Percentiles rank a stretch among this genome's conserved stretches.
phyloP scores from a whole-genome alignment of 2,888 invertebrate species.

The Cosmopolites sordidus region DNA sequence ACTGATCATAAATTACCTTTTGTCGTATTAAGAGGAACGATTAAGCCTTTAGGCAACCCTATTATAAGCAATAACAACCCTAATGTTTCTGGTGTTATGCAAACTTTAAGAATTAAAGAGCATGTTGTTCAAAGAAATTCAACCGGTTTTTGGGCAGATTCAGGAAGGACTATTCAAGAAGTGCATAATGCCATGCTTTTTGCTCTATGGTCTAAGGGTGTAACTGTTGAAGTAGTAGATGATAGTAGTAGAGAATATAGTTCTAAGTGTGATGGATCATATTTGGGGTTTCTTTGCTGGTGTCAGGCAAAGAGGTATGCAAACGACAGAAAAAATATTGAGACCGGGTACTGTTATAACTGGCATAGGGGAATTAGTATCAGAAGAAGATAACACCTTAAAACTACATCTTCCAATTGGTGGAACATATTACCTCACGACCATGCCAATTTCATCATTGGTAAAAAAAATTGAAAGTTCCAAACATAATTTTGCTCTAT shows the following conservation, averaged over 20 bases:
- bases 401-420: constrained; percentile 70
- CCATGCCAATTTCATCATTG: constrained; percentile 70
- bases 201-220: constrained; percentile 59
- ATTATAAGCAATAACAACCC: constrained; percentile 71
- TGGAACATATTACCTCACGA: constrained; percentile 75
- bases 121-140: constrained; percentile 78
- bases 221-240: constrained; percentile 70
- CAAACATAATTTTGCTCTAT: constrained; percentile 60
- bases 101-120: constrained; percentile 75
- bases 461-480: constrained; percentile 69
- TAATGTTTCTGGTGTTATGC: constrained; percentile 71
- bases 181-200: constrained; percentile 79
- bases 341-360: constrained; percentile 77
- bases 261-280: constrained; percentile 71
- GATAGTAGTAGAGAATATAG: constrained; percentile 67
- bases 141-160: constrained; percentile 84
- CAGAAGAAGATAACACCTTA: constrained; percentile 57
- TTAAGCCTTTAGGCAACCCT: constrained; percentile 71
- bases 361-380: constrained; percentile 69
- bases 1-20: constrained; percentile 66
- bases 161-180: constrained; percentile 72
- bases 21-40: constrained; percentile 70
- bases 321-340: constrained; percentile 83
- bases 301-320: constrained; percentile 75
- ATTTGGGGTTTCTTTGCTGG: constrained; percentile 84